A percentile compares a stretch with the other conserved stretches of the same genome.
Conservation (phyloP, 92 coral and sea anemone species). For the Isaurus tuberculatus region DNA sequence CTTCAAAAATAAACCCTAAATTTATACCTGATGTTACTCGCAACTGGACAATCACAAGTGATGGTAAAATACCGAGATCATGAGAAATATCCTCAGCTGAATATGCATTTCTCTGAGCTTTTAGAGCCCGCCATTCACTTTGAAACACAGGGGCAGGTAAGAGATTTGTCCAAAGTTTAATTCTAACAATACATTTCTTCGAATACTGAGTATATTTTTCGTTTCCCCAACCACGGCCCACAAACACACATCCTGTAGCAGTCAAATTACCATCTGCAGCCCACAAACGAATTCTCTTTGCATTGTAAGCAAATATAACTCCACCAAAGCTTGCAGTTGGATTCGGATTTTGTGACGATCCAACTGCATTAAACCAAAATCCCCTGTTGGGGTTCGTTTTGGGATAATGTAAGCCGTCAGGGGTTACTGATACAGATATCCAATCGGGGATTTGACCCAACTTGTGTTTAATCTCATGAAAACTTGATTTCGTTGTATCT, state of each 20-base stretch:
- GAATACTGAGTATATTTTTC: slow-evolving; percentile 69
- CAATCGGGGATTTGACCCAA: slow-evolving; percentile 87
- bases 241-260: slow-evolving; percentile 83
- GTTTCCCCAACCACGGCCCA: slow-evolving; percentile 84
- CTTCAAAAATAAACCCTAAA: slow-evolving; percentile 79
- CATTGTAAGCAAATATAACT: slow-evolving; percentile 92
- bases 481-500: slow-evolving; percentile 53
- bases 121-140: slow-evolving; percentile 70
- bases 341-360: slow-evolving; percentile 85
- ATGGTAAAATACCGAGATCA: slow-evolving; percentile 65
- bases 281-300: slow-evolving; percentile 83
- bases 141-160: slow-evolving; percentile 80
- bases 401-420: slow-evolving; percentile 47
- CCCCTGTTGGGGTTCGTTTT: slow-evolving; percentile 75
- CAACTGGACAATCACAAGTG: slow-evolving; percentile 76
- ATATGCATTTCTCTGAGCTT: slow-evolving; percentile 63
- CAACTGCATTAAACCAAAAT: slow-evolving; percentile 87
- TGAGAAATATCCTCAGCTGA: slow-evolving; percentile 73
- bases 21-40: slow-evolving; percentile 67
- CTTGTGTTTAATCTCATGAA: slow-evolving; percentile 73
- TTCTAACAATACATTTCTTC: slow-evolving; percentile 77
- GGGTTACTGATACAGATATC: slow-evolving; percentile 78
- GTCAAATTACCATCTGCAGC: slow-evolving; percentile 66
- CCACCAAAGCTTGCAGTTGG: slow-evolving; percentile 83
- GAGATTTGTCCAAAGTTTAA: slow-evolving; percentile 79